A percentile compares a stretch with the other conserved stretches of the same genome.
Evolutionary conservation across 2,888 invertebrate genomes (phyloP).

Genomic region (Drosophila gaucha): DNA sequence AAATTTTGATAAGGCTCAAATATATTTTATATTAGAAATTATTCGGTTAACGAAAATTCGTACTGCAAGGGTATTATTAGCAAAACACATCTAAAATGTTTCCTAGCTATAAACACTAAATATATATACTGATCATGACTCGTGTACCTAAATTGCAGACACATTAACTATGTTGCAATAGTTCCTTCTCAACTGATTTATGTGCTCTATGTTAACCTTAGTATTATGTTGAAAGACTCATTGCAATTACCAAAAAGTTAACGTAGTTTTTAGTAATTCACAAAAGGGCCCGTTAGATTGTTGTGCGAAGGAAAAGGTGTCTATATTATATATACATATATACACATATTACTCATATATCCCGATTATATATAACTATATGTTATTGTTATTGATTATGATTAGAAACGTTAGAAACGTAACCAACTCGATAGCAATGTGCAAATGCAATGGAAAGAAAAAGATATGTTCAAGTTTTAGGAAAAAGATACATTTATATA

Average conservation of each 20-base stretch:
- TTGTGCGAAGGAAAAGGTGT: conserved; percentile 15
- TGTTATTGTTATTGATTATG: conserved; percentile 14
- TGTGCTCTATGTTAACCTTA: conserved; percentile 17
- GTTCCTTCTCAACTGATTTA: conserved; percentile 52
- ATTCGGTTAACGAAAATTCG: too few species aligned
- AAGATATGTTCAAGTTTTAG: conserved; percentile 28
- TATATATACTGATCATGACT: conserved; percentile 29
- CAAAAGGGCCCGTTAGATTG: conserved; percentile 18
- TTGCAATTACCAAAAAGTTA: conserved; percentile 68
- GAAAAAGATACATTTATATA: conserved; percentile 31
- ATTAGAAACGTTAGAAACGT: conserved; percentile 26
- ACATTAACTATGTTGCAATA: conserved; percentile 32
- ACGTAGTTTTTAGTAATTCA: conserved; percentile 59
- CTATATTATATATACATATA: conserved; percentile 10
- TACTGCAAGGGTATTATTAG: conserved; percentile 16
- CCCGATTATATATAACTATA: conserved; percentile 11
- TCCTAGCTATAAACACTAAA: conserved; percentile 46
- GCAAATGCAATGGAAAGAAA: conserved; percentile 52
- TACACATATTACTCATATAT: conserved; percentile 10
- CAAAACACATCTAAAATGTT: conserved; percentile 41
- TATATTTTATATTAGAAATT: too few species aligned
- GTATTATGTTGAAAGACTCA: conserved; percentile 62
- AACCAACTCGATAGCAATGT: conserved; percentile 65
- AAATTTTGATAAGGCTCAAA: too few species aligned
- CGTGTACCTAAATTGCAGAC: conserved; percentile 18